These are phyloP conservation scores for Ecliptopera silaceata DNA, from an alignment of 2,888 invertebrate species.

Conservation along the genomic window DNA sequence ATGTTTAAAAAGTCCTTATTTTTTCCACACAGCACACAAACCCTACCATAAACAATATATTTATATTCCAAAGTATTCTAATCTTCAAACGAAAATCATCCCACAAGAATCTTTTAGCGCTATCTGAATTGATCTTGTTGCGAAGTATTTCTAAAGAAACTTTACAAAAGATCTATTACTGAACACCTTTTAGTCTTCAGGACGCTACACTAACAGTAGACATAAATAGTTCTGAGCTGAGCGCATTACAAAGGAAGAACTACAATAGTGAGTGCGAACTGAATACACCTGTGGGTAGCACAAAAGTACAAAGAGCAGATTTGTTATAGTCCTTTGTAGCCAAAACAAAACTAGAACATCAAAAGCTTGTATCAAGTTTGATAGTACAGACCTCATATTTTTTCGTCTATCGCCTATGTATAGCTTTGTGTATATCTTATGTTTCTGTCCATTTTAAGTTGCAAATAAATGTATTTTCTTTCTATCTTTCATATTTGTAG, in stretches of 20 bases:
- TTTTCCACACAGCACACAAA: not conserved
- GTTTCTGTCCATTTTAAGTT: no score
- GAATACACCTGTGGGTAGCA: constrained; percentile 29
- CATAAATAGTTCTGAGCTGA: constrained; percentile 1
- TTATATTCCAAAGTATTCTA: not conserved
- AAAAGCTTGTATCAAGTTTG: constrained; percentile 28
- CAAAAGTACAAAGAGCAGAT: constrained; percentile 37
- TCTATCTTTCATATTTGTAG: no score
- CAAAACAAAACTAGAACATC: no score
- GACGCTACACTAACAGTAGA: constrained; percentile 1
- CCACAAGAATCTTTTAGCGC: not conserved
- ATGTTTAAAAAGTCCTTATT: no score
- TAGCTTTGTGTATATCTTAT: no score
- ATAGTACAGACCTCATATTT: not conserved
- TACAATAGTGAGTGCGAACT: constrained; percentile 24
- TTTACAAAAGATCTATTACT: not conserved
- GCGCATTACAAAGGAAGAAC: not conserved
- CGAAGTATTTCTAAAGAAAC: not conserved
- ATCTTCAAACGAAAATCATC: not conserved
- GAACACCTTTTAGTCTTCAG: constrained; percentile 2
- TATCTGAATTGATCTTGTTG: not conserved
- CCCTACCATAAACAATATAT: not conserved
- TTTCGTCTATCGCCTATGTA: no score
- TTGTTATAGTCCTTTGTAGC: constrained; percentile 31
- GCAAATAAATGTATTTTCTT: no score